Evolutionary conservation across 1,140 invertebrate genomes (phyloP), one percentile per base, ranked within the genome.

Genomic region (Drosophila tsacasi): DNA sequence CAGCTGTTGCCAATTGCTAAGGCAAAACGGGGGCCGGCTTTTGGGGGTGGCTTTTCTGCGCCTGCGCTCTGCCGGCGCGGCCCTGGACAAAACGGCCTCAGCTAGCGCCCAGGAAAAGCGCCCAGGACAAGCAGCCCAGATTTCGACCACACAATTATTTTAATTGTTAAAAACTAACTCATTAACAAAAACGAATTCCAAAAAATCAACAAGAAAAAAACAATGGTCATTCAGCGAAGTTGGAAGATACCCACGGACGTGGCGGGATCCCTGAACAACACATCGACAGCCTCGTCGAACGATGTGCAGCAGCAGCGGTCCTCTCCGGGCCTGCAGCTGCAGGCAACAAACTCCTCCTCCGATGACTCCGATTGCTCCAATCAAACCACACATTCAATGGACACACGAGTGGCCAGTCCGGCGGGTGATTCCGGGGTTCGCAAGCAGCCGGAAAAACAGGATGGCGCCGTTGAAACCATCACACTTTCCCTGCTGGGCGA

Each of bases 361-460:
- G 92, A 93, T 58, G 92, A 93, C 58, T 93, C 92, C 0, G 91
- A 93, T 40, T 91, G 92, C 54, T 93, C 92, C 19, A 92, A 92
- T 68, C 92, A 93, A 63, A 92, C 92, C 7, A 92, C 89, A 23
- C 89, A 91, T 30, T 92, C 92, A 4, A 91, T 92, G 84, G 91
- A 84, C 32, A 92, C 91, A 5, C 85, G 92, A 4, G 63, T 80
- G 8, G 85, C 91, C 15, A 91, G 92, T 76, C 85, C 89, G 8
- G 47, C 63, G 4, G 59, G 27, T 19, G 50, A 77, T 7, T 25
- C 54, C 15, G 67, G 42, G 0, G 37, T 30, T 0, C 44, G 74
- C 49, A 84, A 84, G 35, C 67, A 61, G 49, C 17, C 40, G 5
- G 74, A 76, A 17, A 63, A 76, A 23, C 68, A 79, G 27, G 19